Evolutionary conservation across 2,797 vertebrate species (phyloP).

Genomic region (Amblyraja radiata): DNA sequence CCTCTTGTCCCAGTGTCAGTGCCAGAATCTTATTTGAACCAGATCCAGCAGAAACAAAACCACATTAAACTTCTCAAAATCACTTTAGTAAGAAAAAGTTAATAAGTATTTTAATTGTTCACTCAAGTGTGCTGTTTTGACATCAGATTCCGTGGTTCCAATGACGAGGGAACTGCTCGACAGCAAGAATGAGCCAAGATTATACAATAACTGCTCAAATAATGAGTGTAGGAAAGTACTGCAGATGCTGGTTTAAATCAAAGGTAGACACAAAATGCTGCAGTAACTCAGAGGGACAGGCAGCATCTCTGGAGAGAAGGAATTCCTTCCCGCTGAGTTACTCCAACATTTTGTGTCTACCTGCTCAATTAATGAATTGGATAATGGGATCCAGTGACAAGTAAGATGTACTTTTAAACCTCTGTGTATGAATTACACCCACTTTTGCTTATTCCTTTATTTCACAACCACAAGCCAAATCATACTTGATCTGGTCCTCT

Average conservation of each 20-base stretch:
- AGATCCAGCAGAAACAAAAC: not conserved
- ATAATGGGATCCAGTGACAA: not conserved
- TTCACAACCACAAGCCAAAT: not conserved
- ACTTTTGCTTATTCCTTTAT: not conserved
- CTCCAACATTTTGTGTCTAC: no score
- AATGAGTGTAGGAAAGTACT: no score
- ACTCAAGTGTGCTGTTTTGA: not conserved
- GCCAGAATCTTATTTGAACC: not conserved
- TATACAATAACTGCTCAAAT: not conserved
- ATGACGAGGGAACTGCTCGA: not conserved
- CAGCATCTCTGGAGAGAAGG: no score
- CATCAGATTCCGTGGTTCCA: not conserved
- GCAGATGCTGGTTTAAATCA: no score
- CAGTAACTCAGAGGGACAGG: no score
- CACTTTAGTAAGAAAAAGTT: not conserved
- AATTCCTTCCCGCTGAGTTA: no score
- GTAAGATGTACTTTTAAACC: not conserved
- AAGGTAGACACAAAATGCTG: no score
- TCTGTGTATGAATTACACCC: not conserved
- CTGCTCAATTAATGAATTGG: not conserved
- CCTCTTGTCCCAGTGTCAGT: not conserved
- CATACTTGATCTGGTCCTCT: no score
- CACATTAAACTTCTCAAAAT: not conserved
- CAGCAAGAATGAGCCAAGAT: not conserved
- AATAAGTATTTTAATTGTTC: not conserved